Base-by-base conservation (phyloP, 2,113 vertebrate genomes). In the Chaenocephalus aceratus region DNA sequence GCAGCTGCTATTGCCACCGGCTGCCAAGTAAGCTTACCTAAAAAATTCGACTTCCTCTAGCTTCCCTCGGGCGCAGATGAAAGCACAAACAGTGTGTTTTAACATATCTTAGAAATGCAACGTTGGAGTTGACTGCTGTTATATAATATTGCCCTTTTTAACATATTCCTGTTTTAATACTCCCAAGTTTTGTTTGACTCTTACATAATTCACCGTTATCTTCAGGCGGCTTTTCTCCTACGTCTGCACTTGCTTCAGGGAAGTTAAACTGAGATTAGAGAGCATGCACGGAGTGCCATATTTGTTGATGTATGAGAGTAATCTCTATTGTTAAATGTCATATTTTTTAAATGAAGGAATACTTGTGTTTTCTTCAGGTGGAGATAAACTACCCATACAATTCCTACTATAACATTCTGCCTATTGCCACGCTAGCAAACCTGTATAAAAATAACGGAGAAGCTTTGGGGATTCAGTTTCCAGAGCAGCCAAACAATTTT, bases 1-100 rank as follows among this genome's bases (percentile, higher is more conserved):
- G 95, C 96, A 76, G 97, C 97, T 78, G 97, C 96, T 52, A 62
- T 94, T 78, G 96, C 96, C 59, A 97, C 96, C 12, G 96, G 96
- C 69, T 97, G 96, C 78, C 91, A 92, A 90, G 96, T 97, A 96
- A 95, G 93, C 69, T 57, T 45, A 14, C 1, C 9, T 60, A 51
- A 54, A 64, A 56, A 36, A 11, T 12, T 15, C 12, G 1, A 51
- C n/a, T 59, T 54, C 10, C 15, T 34, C 57, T 65, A 56, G 34
- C 49, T 51, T 48, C 65, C 48, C 61, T 66, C 13, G 14, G 6
- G n/a, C 36, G 6, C 13, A 59, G 46, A 62, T 48, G 63, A 51
- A 53, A n/a, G 7, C 26, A 57, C 26, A 18, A 58, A 51, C 15
- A 1, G 23, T n/a, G 18, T 26, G 34, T 64, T 41, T 67, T 44